A percentile compares a stretch with the other conserved stretches of the same genome.
Evolutionary conservation across 2,113 vertebrate species (phyloP).

Genomic region (sheep (Ovis aries)): DNA sequence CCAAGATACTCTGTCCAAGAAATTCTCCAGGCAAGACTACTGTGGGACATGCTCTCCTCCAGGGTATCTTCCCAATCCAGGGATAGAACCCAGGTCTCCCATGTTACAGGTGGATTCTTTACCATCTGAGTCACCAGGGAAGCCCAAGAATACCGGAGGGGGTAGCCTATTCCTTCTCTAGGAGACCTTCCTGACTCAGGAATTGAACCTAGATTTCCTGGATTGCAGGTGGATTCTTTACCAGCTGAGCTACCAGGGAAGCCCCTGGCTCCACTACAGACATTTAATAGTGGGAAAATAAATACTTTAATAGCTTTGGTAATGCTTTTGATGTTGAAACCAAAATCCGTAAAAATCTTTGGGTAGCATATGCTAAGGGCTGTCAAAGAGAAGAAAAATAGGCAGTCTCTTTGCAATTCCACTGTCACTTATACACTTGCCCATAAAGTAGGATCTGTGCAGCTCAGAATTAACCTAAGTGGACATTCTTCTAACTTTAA

Average conservation of each 20-base stretch:
- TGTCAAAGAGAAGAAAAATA: not conserved
- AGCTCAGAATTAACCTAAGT: not conserved
- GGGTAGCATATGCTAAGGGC: not conserved
- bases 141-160: not conserved
- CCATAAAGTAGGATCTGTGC: not conserved
- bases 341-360: not conserved
- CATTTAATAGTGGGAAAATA: slow-evolving; percentile 6
- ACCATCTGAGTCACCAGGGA: not conserved
- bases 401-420: not conserved
- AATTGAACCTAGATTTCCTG: not conserved
- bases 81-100: not conserved
- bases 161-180: not conserved
- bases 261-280: not conserved
- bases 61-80: not conserved
- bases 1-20: not conserved
- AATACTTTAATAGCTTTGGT: slow-evolving; percentile 18
- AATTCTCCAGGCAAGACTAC: not conserved
- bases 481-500: slow-evolving; percentile 47
- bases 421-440: not conserved
- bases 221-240: not conserved
- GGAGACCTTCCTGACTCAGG: not conserved
- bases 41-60: not conserved
- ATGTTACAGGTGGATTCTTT: not conserved
- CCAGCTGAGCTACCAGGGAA: not conserved
- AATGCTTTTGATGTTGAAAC: slow-evolving; percentile 21